Conservation (phyloP, 2,888 invertebrate genomes). For the Leptothorax acervorum region DNA sequence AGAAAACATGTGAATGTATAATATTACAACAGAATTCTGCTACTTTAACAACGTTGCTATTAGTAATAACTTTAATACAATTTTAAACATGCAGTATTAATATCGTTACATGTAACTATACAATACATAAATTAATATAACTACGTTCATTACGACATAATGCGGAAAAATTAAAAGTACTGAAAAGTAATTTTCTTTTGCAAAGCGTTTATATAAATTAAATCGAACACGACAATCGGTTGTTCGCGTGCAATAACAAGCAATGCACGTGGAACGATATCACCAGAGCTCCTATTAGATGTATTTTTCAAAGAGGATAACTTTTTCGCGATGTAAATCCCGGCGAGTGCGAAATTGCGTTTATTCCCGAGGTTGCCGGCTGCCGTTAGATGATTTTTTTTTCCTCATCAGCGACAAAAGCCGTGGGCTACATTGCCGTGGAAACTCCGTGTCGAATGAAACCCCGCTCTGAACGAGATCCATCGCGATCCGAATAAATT, state of each 20-base stretch:
- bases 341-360: constrained; percentile 30
- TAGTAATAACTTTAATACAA: background rate
- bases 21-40: background rate
- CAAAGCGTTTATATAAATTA: constrained; percentile 4
- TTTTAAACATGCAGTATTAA: background rate
- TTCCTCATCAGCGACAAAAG: constrained; percentile 41
- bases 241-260: background rate
- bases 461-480: background rate
- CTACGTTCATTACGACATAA: background rate
- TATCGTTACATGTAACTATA: background rate
- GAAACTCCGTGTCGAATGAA: constrained; percentile 6
- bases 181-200: background rate
- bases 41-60: background rate
- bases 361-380: constrained; percentile 26
- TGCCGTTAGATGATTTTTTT: constrained; percentile 29
- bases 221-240: background rate
- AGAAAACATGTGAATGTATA: background rate
- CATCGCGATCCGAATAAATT: constrained; percentile 26
- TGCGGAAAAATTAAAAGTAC: background rate
- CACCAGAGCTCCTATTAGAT: background rate
- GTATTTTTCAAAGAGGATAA: constrained; percentile 1
- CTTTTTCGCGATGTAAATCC: constrained; percentile 15
- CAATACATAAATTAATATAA: background rate
- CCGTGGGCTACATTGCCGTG: background rate
- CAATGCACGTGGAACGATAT: background rate